Base-by-base conservation (phyloP, 2,888 invertebrate species). In the Xanthia icteritia region DNA sequence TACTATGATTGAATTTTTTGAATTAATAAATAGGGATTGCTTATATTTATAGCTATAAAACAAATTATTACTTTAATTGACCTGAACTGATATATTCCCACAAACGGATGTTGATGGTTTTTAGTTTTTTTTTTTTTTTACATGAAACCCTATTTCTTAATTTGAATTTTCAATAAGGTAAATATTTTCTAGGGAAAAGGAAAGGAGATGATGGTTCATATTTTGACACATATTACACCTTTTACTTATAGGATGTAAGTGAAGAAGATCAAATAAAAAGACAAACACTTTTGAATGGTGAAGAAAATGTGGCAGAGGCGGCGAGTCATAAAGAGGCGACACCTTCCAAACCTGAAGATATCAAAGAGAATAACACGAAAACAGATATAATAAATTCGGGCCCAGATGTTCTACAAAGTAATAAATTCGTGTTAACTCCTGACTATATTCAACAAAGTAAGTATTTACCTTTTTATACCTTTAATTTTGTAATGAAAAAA, bases 401-500 rank as follows among this genome's bases (percentile, higher is more conserved):
- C 45, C 92, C 90, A 73, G 94, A 93, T 67, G 92, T 89, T 64
- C 85, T 91, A 27, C 94, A 92, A 84, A 91, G 87, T 90, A 96
- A 95, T 89, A 95, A 98, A 95, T 99, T 99, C 95, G 98, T 99
- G 88, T 97, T 99, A 82, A 99, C 99, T 23, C 98, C 99, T 74
- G 99, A 99, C 95, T 99, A 99, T 92, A 99, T 99, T 89, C 99
- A 99, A 93, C 99, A 99, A 97, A 99, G 99, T 98, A 97, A 97
- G 98, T 97, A 94, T 64, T 78, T 70, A 36, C 20, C n/a, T 65
- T 72, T 64, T 58, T 48, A 17, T 66, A 13, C 54, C 13, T 66
- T 61, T 39, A 60, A 20, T 67, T 67, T 60, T 54, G 2, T 68
- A 64, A 27, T n/a, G 27, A 54, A 54, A 65, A 15, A 11, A n/a